Conservation (phyloP, 2,113 vertebrate species). For the Neopipo cinnamomea region DNA sequence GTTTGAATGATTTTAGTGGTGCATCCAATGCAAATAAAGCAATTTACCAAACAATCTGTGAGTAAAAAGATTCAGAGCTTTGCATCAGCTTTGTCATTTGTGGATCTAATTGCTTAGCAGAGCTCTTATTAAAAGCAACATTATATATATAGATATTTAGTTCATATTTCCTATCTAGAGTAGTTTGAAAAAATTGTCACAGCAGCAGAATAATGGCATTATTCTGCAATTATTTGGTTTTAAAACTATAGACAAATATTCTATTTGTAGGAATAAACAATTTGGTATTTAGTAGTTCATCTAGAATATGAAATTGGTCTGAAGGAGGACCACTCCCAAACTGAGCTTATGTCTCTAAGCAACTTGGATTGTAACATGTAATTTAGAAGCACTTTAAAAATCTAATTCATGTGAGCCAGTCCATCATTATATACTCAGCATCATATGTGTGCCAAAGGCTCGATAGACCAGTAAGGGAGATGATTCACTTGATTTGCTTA, state of each 20-base stretch:
- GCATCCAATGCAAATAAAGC: neutral
- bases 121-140: neutral
- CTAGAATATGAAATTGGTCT: neutral
- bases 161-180: neutral
- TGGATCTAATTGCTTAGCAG: neutral
- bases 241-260: neutral
- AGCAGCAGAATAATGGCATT: neutral
- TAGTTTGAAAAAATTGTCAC: neutral
- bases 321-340: neutral
- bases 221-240: neutral
- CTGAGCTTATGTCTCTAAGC: neutral
- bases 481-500: conserved; percentile 49
- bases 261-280: neutral
- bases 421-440: neutral
- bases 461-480: neutral
- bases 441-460: neutral
- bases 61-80: neutral
- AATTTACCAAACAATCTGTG: neutral
- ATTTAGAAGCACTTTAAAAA: conserved; percentile 22
- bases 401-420: neutral
- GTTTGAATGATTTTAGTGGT: neutral
- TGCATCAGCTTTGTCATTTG: neutral
- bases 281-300: neutral
- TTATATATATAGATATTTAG: neutral
- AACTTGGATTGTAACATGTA: neutral